These are phyloP conservation scores for Drosophila longiperda DNA, from an alignment of 2,888 invertebrate genomes.

Conservation along the genomic window DNA sequence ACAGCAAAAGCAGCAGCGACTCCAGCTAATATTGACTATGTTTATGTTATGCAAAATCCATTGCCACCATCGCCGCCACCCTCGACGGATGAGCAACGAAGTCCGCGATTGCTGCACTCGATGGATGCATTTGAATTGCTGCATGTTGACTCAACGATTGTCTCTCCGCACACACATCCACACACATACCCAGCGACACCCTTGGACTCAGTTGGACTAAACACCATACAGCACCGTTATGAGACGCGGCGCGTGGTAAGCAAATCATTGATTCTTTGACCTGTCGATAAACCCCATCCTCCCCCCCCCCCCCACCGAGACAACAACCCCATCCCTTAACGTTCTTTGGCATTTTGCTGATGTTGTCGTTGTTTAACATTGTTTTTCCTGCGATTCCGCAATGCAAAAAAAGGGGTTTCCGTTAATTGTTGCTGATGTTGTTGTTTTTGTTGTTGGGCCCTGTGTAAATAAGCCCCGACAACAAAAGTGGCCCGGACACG, in stretches of 20 bases:
- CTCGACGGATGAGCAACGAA: constrained; percentile 51
- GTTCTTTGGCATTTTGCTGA: constrained; percentile 24
- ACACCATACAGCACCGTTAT: constrained; percentile 54
- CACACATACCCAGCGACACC: constrained; percentile 15
- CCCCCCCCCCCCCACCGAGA: neutral
- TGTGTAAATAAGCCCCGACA: constrained; percentile 41
- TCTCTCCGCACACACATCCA: constrained; percentile 11
- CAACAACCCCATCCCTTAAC: neutral
- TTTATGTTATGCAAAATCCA: constrained; percentile 74
- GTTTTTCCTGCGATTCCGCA: constrained; percentile 52
- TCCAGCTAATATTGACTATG: constrained; percentile 66
- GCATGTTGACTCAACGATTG: constrained; percentile 38
- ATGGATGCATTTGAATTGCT: constrained; percentile 67
- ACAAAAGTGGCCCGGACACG: constrained; percentile 51
- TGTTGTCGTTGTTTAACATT: constrained; percentile 19
- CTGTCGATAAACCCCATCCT: neutral
- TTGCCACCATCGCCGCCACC: constrained; percentile 68
- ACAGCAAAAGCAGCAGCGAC: constrained; percentile 23
- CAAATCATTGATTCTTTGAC: constrained; percentile 55
- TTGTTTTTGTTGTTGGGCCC: constrained; percentile 32
- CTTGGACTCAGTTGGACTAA: constrained; percentile 15
- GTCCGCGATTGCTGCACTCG: constrained; percentile 48
- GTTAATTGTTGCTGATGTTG: neutral
- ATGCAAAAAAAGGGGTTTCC: constrained; percentile 70
- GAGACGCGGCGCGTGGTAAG: constrained; percentile 76